Conservation (phyloP, 1,140 invertebrate species). For the Aphaenogaster rudis region DNA sequence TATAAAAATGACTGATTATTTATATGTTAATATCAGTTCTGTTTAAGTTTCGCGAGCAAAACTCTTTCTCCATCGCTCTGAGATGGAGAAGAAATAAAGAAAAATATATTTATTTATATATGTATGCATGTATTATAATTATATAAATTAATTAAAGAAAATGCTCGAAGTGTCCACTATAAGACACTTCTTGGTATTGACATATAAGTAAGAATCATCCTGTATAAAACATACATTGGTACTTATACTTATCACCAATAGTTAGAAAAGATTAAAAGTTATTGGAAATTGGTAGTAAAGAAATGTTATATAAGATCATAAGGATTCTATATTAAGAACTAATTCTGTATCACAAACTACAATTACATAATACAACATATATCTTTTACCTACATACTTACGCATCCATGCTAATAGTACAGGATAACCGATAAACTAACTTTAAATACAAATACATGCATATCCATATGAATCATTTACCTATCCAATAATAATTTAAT, state of each 20-base stretch:
- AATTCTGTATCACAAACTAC: neutral
- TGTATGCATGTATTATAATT: neutral
- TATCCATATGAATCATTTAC: neutral
- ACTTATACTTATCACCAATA: neutral
- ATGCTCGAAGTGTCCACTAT: neutral
- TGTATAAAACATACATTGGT: neutral
- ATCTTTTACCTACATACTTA: constrained; percentile 17
- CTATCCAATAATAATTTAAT: constrained; percentile 29
- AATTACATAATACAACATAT: neutral
- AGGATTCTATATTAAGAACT: neutral
- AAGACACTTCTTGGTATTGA: neutral
- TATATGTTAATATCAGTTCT: constrained; percentile 3
- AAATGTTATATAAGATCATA: neutral
- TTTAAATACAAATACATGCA: constrained; percentile 2
- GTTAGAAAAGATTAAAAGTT: neutral
- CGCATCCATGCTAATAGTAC: neutral
- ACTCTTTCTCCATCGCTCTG: neutral
- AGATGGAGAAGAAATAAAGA: neutral
- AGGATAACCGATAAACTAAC: neutral
- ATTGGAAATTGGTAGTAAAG: neutral
- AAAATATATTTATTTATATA: neutral
- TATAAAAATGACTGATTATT: neutral
- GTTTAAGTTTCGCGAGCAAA: neutral
- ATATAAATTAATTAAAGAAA: neutral
- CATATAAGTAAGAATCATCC: neutral